Evolutionary conservation across 2,113 vertebrate species (phyloP).

Genomic region (Cairina moschata): DNA sequence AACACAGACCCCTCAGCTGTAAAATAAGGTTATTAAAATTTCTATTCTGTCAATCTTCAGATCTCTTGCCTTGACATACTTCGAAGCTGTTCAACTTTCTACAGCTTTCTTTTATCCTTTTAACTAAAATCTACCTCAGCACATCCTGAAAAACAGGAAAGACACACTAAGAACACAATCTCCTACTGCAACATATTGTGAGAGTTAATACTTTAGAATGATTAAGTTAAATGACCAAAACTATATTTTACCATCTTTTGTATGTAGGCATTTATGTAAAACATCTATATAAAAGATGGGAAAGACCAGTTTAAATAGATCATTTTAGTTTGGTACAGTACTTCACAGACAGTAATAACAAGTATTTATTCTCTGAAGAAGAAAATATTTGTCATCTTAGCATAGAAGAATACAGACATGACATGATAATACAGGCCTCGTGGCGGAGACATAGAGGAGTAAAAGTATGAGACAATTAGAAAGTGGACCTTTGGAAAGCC

Average conservation of each 20-base stretch:
- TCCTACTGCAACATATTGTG: neutral
- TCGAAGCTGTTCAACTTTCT: neutral
- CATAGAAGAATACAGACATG: neutral
- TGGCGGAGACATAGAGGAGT: neutral
- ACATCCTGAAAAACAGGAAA: neutral
- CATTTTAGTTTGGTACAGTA: neutral
- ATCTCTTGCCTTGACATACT: neutral
- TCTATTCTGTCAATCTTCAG: neutral
- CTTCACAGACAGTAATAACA: neutral
- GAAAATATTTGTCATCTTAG: neutral
- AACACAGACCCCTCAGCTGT: neutral
- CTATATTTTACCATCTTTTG: neutral
- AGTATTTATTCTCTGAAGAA: neutral
- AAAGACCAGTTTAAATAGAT: neutral
- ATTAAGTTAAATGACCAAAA: neutral
- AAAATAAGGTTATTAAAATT: neutral
- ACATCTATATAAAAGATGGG: neutral
- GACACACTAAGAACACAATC: neutral
- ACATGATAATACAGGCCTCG: neutral
- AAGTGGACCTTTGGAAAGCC: neutral
- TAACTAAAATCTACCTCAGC: neutral
- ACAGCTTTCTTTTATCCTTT: neutral
- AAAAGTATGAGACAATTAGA: neutral
- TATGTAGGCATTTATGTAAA: neutral
- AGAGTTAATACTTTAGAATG: neutral